Evolutionary conservation across 2,113 vertebrate species (phyloP).

Genomic region (Machaerirhynchus nigripectus): DNA sequence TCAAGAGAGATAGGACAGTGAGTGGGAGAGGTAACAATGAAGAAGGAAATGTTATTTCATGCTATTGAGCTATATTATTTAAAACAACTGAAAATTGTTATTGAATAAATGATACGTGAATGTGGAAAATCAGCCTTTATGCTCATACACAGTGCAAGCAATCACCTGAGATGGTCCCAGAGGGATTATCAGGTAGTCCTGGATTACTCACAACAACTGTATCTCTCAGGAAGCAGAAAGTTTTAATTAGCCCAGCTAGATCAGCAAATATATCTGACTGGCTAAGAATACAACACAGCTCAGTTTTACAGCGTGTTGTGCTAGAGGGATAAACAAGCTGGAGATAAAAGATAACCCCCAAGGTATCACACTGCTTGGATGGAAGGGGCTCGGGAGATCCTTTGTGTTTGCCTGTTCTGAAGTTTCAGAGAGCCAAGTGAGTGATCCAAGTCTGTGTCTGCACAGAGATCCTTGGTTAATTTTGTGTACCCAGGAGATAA

Average conservation of each 20-base stretch:
- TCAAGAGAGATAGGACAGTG: background rate
- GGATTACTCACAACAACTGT: background rate
- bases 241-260: conserved; percentile 44
- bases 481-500: background rate
- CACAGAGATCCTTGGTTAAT: background rate
- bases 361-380: background rate
- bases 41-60: conserved; percentile 20
- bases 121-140: background rate
- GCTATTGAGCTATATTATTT: background rate
- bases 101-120: background rate
- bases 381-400: background rate
- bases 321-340: conserved; percentile 40
- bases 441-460: background rate
- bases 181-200: background rate
- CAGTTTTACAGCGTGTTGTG: background rate
- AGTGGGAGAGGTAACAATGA: background rate
- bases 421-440: background rate
- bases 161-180: background rate
- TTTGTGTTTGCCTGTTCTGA: background rate
- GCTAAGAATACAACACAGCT: background rate
- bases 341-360: background rate
- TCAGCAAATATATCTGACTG: background rate
- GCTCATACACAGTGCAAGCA: background rate
- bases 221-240: background rate
- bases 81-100: background rate